Evolutionary conservation across 2,888 invertebrate genomes (phyloP).

Genomic region (Tricholauxania praeusta): DNA sequence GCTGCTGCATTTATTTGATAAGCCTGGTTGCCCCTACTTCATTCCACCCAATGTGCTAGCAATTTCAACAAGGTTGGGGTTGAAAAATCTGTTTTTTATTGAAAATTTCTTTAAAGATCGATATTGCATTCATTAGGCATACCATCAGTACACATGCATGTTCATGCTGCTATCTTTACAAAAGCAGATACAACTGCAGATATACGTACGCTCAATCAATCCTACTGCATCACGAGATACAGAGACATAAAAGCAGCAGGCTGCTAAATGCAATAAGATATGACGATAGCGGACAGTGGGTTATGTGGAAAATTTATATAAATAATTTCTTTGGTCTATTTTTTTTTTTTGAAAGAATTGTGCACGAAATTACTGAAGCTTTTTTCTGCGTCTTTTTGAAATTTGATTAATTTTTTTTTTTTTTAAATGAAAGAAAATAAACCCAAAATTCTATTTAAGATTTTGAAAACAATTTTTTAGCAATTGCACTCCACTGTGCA

Average conservation of each 20-base stretch:
- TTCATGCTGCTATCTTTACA: not conserved
- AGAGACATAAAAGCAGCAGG: not conserved
- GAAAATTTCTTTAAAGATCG: conserved; percentile 35
- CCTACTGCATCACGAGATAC: not conserved
- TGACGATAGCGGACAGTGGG: no score
- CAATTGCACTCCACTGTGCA: no score
- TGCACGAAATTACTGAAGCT: no score
- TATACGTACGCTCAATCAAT: not conserved
- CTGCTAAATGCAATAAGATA: no score
- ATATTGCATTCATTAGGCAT: conserved; percentile 33
- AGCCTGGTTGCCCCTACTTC: not conserved
- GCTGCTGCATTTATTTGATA: conserved; percentile 3
- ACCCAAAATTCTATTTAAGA: no score
- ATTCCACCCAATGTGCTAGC: not conserved
- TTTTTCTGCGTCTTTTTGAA: no score
- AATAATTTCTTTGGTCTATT: no score
- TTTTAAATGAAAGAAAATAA: no score
- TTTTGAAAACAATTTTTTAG: no score
- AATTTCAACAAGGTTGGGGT: not conserved
- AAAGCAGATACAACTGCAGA: not conserved
- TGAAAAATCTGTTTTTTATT: not conserved
- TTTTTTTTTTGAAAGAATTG: no score
- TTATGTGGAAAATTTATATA: no score
- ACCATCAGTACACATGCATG: not conserved
- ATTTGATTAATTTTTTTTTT: no score